Conservation (phyloP, 2,888 invertebrate species). For the Caenorhabditis sulstoni region DNA sequence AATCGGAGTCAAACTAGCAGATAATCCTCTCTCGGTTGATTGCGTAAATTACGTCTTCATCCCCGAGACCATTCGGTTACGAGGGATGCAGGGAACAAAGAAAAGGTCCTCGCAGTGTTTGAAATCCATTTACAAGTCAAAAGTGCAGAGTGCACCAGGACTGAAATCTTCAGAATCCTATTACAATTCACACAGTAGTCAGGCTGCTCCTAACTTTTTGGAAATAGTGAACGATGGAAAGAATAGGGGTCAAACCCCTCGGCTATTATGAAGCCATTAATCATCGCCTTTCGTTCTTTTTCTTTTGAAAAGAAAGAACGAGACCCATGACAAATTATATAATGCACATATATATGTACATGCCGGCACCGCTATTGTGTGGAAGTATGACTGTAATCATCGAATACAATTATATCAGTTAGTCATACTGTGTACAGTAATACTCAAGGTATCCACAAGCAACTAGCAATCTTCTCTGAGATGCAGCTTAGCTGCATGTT, state of each 20-base stretch:
- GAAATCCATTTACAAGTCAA: slow-evolving; percentile 12
- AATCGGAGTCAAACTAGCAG: slow-evolving; percentile 51
- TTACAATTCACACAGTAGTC: slow-evolving; percentile 1
- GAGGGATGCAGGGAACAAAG: slow-evolving; percentile 13
- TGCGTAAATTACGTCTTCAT: slow-evolving; percentile 57
- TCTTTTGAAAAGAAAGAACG: slow-evolving; percentile 27
- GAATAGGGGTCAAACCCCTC: no score
- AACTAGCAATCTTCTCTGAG: no score
- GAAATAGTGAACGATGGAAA: no score
- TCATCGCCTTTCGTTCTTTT: slow-evolving; percentile 19
- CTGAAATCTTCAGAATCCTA: neutral
- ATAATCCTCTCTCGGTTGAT: slow-evolving; percentile 60
- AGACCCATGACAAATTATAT: slow-evolving; percentile 32
- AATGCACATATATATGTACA: slow-evolving; percentile 46
- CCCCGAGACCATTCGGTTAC: slow-evolving; percentile 8
- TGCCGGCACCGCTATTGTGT: slow-evolving; percentile 48
- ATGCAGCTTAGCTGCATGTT: no score
- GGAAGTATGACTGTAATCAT: slow-evolving; percentile 43
- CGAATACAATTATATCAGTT: slow-evolving; percentile 55
- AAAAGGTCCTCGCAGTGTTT: slow-evolving; percentile 6
- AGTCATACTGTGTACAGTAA: slow-evolving; percentile 47
- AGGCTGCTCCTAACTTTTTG: no score
- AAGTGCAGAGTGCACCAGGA: neutral
- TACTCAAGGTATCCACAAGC: neutral
- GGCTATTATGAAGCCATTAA: slow-evolving; percentile 20